Evolutionary conservation across 2,888 invertebrate species (phyloP).

Genomic region (Cordilura impudica): DNA sequence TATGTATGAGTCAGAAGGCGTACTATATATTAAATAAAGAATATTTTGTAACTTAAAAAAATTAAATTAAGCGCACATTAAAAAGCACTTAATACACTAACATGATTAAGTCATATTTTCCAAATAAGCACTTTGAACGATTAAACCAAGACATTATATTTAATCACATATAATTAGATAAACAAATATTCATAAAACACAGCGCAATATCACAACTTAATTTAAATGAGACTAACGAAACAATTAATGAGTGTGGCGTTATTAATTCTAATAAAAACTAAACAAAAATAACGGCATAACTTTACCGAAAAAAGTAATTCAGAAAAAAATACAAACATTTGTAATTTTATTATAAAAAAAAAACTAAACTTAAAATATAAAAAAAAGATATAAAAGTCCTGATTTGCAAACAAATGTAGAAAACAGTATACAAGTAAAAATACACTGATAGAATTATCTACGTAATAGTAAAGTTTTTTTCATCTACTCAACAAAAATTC

Average conservation of each 20-base stretch:
- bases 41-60: too few relatives aligned
- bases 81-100: conserved; percentile 11
- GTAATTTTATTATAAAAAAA: neutral
- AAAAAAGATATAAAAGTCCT: neutral
- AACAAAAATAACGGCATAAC: conserved; percentile 1
- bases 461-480: too few relatives aligned
- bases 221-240: conserved; percentile 1
- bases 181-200: conserved; percentile 29
- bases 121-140: conserved; percentile 32
- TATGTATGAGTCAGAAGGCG: too few relatives aligned
- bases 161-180: conserved; percentile 50
- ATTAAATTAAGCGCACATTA: too few relatives aligned
- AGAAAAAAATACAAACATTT: too few relatives aligned
- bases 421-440: neutral
- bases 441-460: too few relatives aligned
- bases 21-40: too few relatives aligned
- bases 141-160: conserved; percentile 37
- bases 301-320: neutral
- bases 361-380: neutral
- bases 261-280: neutral
- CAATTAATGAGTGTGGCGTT: conserved; percentile 13
- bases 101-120: conserved; percentile 20
- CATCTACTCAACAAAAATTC: too few relatives aligned
- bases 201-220: neutral
- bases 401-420: neutral